A percentile compares a stretch with the other conserved stretches of the same genome.
phyloP scores from a whole-genome alignment of 2,888 invertebrate genomes.

The Cremastobaeus sp. region DNA sequence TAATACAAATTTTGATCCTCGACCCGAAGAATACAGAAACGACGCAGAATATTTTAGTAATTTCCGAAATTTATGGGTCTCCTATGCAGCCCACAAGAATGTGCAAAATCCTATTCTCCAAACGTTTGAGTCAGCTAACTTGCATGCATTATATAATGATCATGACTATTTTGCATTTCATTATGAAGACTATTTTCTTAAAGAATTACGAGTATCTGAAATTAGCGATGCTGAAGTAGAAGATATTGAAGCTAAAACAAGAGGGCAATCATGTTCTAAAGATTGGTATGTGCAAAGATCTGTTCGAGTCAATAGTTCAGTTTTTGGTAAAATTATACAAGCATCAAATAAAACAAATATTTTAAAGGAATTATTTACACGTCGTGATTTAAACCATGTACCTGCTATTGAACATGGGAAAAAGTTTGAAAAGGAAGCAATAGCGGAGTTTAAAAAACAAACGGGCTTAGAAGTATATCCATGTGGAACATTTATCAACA shows the following conservation, averaged over 20 bases:
- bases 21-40: slow-evolving; percentile 9
- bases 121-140: slow-evolving; percentile 5
- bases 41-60: background rate
- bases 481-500: background rate
- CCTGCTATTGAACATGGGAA: background rate
- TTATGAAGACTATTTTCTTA: slow-evolving; percentile 21
- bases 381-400: background rate
- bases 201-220: slow-evolving; percentile 4
- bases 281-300: slow-evolving; percentile 13
- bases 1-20: slow-evolving; percentile 7
- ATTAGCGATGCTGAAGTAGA: slow-evolving; percentile 7
- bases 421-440: background rate
- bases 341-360: background rate
- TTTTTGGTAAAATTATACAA: slow-evolving; percentile 9
- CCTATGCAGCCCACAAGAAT: slow-evolving; percentile 2
- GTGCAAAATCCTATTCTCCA: slow-evolving; percentile 13
- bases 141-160: slow-evolving; percentile 17
- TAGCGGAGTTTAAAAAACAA: background rate
- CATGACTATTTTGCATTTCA: slow-evolving; percentile 23
- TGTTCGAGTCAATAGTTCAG: slow-evolving; percentile 18
- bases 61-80: slow-evolving; percentile 13
- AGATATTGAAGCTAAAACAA: slow-evolving; percentile 15
- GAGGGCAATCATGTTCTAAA: slow-evolving; percentile 12
- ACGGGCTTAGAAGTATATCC: background rate
- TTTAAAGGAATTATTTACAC: background rate